Base-by-base conservation (phyloP, 2,113 vertebrate genomes). In the Aplodontia rufa region DNA sequence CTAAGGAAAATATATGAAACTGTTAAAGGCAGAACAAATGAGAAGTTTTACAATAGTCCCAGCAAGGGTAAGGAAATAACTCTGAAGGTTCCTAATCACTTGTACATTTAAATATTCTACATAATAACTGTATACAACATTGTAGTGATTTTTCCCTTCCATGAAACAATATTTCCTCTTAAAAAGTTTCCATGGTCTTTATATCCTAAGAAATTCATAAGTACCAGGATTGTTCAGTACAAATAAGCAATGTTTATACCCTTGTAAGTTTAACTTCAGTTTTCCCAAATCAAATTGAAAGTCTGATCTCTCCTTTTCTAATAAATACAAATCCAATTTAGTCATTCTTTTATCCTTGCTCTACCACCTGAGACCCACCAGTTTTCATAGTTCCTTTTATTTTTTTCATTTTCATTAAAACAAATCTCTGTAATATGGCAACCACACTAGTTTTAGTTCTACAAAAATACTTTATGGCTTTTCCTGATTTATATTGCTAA, bases 291-390 rank as follows among this genome's bases (percentile, higher is more conserved):
- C 95, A 96, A 92, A 98, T 95, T 92, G 90, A 92, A 96, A 66
- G 30, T 90, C 55, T 90, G 75, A 95, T 97, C 72, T 96, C 79
- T 71, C 16, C 32, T 88, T 96, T 87, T 95, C 62, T 94, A 95
- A 97, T 96, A 96, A 97, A 94, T 95, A 96, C 37, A 96, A 97
- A 97, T 97, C 87, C 81, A 91, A 94, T 97, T 93, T 94, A 93
- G 66, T 94, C 76, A 92, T 96, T 96, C 76, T 96, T 55, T 93
- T 85, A 87, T 64, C 49, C 87, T 90, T 93, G 80, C 35, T 93
- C 87, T 90, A 81, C 97, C 93, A 96, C 90, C 96, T 94, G 88
- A 98, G 96, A 92, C 80, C 42, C 42, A 96, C 75, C 26, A 68
- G 51, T 86, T 92, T 92, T 96, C 85, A 90, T 11, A 74, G 47